phyloP scores from a whole-genome alignment of 2,797 vertebrate genomes.

The Macroramphosus scolopax region DNA sequence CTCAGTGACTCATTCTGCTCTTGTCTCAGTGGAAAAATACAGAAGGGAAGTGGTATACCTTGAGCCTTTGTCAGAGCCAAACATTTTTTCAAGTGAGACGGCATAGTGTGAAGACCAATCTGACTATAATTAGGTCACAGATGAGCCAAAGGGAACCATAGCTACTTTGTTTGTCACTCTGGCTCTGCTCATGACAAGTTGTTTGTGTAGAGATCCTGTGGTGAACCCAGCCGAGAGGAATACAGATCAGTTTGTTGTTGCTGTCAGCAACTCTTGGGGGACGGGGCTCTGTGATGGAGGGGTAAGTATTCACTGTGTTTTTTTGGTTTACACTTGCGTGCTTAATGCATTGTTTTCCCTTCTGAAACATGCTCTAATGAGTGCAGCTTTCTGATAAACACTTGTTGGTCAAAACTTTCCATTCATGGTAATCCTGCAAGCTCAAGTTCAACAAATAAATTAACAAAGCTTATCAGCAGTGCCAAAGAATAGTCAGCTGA shows the following conservation, averaged over 20 bases:
- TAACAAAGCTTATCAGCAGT: constrained; percentile 38
- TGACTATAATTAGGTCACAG: constrained; percentile 26
- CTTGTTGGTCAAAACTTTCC: constrained; percentile 44
- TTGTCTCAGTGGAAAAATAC: constrained; percentile 73
- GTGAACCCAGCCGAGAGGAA: constrained; percentile 53
- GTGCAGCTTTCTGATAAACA: constrained; percentile 25
- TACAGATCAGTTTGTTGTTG: constrained; percentile 60
- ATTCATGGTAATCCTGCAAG: constrained; percentile 45
- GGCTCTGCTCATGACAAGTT: constrained; percentile 43
- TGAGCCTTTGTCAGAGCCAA: constrained; percentile 37
- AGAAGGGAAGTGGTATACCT: constrained; percentile 44
- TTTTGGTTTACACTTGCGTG: constrained; percentile 11
- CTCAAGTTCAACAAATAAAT: constrained; percentile 41
- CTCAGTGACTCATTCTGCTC: constrained; percentile 48
- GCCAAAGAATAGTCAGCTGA: constrained; percentile 56
- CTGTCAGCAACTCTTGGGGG: constrained; percentile 43
- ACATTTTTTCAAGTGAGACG: constrained; percentile 23
- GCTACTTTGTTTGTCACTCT: constrained; percentile 41
- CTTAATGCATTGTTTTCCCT: constrained; percentile 17
- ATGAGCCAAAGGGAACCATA: constrained; percentile 26
- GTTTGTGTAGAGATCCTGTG: constrained; percentile 38
- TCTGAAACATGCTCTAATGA: constrained; percentile 21
- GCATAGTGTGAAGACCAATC: constrained; percentile 25
- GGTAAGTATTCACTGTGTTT: constrained; percentile 55
- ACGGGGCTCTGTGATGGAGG: constrained; percentile 55